A percentile compares a stretch with the other conserved stretches of the same genome.
Evolutionary conservation across 1,140 invertebrate species (phyloP).

Genomic region (Caerostris extrusa): DNA sequence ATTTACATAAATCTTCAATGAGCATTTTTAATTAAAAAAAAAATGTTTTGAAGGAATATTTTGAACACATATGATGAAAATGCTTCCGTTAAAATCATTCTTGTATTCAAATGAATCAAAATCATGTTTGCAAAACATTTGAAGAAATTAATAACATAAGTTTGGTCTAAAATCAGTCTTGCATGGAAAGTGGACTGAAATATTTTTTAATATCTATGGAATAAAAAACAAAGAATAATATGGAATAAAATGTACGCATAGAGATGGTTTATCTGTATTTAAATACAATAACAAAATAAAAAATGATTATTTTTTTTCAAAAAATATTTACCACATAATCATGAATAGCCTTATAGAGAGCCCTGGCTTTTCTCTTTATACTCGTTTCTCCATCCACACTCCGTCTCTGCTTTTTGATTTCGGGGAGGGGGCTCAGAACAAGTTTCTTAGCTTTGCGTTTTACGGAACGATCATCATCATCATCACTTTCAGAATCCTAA

Average conservation of each 20-base stretch:
- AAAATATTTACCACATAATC: constrained; percentile 81
- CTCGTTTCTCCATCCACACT: constrained; percentile 79
- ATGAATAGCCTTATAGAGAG: constrained; percentile 82
- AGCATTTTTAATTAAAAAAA: too few relatives aligned
- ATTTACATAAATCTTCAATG: too few relatives aligned
- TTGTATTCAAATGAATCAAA: too few relatives aligned
- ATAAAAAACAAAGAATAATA: constrained; percentile 57
- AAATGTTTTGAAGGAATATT: too few relatives aligned
- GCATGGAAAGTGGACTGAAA: neutral
- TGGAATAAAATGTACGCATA: constrained; percentile 52
- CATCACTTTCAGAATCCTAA: constrained; percentile 78
- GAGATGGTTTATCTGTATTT: neutral
- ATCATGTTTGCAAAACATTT: too few relatives aligned
- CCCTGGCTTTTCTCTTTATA: constrained; percentile 81
- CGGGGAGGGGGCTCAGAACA: constrained; percentile 79
- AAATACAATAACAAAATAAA: neutral
- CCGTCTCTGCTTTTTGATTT: constrained; percentile 78
- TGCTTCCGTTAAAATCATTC: too few relatives aligned
- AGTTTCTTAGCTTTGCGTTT: constrained; percentile 81
- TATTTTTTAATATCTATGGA: neutral
- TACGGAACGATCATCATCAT: constrained; percentile 70
- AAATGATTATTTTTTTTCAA: neutral
- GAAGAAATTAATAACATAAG: too few relatives aligned
- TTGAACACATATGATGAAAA: too few relatives aligned
- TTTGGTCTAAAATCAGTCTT: neutral